A percentile compares a stretch with the other conserved stretches of the same genome.
Evolutionary conservation across 2,113 vertebrate species (phyloP).

Genomic region (Symphodus melops): DNA sequence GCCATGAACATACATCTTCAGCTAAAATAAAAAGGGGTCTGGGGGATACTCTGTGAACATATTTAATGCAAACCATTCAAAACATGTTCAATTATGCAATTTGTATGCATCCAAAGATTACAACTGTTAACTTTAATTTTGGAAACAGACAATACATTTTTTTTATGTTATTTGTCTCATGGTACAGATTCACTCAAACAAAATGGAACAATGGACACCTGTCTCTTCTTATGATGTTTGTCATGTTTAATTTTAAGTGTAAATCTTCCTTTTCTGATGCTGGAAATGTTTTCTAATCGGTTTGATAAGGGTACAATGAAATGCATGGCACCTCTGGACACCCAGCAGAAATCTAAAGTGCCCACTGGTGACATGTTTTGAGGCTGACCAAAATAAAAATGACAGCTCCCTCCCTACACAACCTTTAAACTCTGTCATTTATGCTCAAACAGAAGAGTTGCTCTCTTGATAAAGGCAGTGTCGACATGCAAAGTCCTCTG

Average conservation of each 20-base stretch:
- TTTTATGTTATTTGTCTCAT: too few relatives aligned
- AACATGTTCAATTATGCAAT: too few relatives aligned
- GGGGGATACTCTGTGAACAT: too few relatives aligned
- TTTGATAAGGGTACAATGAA: not conserved
- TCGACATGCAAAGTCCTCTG: not conserved
- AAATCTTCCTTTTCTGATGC: not conserved
- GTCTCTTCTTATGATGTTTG: too few relatives aligned
- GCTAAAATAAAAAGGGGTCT: too few relatives aligned
- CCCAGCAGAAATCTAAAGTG: not conserved
- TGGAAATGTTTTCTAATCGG: not conserved
- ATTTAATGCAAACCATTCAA: too few relatives aligned
- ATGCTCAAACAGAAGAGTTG: not conserved
- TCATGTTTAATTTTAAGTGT: not conserved
- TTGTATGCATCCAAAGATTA: too few relatives aligned
- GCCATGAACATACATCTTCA: too few relatives aligned
- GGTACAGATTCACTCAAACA: too few relatives aligned
- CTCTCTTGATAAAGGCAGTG: slow-evolving; percentile 6
- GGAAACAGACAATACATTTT: too few relatives aligned
- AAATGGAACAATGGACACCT: too few relatives aligned
- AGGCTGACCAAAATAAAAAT: not conserved
- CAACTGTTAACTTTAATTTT: too few relatives aligned
- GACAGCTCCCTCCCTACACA: not conserved
- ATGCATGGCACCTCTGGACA: not conserved
- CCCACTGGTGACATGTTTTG: not conserved
- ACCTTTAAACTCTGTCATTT: not conserved